These are phyloP conservation scores for Chironomus tentans DNA, from an alignment of 2,888 invertebrate genomes.

Conservation along the genomic window DNA sequence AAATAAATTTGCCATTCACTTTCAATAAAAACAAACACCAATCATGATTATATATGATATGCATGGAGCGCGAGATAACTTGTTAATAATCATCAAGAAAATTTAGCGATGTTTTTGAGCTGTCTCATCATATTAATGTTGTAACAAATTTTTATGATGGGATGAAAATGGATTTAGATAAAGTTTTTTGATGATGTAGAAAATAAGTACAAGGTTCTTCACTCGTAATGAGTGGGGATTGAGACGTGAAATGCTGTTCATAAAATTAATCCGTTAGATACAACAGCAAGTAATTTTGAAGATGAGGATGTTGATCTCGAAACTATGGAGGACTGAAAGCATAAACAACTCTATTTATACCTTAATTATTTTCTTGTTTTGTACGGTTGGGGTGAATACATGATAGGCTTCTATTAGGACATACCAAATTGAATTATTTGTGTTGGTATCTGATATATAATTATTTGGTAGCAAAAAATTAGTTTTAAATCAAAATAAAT, in stretches of 20 bases:
- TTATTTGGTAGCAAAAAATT: too few species aligned
- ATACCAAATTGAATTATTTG: too few species aligned
- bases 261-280: too few species aligned
- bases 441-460: too few species aligned
- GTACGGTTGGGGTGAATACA: too few species aligned
- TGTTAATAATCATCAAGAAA: not conserved
- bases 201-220: not conserved
- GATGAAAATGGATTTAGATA: constrained; percentile 7
- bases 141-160: not conserved
- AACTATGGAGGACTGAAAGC: too few species aligned
- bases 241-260: not conserved
- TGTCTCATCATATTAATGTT: constrained; percentile 6
- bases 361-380: too few species aligned
- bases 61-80: not conserved
- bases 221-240: not conserved
- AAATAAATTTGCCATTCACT: not conserved
- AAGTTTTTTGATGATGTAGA: not conserved
- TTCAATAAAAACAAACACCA: not conserved
- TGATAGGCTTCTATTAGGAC: too few species aligned
- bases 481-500: too few species aligned
- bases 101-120: not conserved
- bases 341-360: too few species aligned
- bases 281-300: too few species aligned
- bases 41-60: not conserved
- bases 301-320: too few species aligned